These are phyloP conservation scores for Limnothrissa miodon DNA, from an alignment of 2,113 vertebrate genomes.

Conservation along the genomic window DNA sequence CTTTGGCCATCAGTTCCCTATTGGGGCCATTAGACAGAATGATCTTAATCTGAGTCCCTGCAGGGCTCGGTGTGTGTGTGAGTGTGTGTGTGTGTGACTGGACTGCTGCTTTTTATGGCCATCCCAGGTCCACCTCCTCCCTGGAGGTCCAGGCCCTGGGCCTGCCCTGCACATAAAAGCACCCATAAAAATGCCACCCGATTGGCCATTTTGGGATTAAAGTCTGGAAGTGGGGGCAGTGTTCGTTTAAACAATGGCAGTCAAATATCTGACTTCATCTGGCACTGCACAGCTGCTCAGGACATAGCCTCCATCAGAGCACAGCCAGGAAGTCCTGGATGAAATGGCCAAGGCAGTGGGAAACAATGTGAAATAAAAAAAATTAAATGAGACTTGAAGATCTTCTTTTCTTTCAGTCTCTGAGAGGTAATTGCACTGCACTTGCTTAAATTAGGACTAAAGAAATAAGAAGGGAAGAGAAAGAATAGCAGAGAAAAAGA, in stretches of 20 bases:
- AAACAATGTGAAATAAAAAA: neutral
- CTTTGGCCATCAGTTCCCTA: neutral
- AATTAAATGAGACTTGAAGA: neutral
- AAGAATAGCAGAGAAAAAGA: neutral
- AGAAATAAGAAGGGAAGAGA: neutral
- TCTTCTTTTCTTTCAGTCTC: neutral
- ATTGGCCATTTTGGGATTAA: neutral
- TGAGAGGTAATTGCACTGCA: neutral
- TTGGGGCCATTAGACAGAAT: neutral
- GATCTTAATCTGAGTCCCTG: neutral
- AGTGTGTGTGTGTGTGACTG: neutral
- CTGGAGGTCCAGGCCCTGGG: slow-evolving; percentile 21
- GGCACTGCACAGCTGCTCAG: neutral
- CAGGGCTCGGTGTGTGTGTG: too few species aligned
- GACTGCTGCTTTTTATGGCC: neutral
- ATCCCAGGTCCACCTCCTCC: neutral
- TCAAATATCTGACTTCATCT: neutral
- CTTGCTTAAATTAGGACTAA: neutral
- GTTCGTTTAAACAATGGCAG: neutral
- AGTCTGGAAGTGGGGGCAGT: neutral
- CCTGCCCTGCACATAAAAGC: slow-evolving; percentile 46
- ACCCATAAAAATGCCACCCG: slow-evolving; percentile 33
- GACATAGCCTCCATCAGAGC: neutral
- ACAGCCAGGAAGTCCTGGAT: neutral
- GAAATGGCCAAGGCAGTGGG: neutral